Evolutionary conservation across 2,888 invertebrate genomes (phyloP).

Genomic region (Timandra comae): DNA sequence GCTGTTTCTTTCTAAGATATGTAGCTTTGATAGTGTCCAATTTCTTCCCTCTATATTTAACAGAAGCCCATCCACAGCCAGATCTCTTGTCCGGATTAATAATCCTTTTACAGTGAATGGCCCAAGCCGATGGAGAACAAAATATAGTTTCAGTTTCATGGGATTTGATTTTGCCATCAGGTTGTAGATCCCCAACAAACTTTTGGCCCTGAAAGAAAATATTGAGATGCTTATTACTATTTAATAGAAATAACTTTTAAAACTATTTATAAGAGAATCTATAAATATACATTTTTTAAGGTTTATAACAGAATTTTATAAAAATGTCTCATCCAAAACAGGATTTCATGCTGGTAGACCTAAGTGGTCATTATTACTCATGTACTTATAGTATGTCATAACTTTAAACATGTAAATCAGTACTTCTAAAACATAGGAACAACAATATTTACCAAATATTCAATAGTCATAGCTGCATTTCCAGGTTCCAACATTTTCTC

Average conservation of each 20-base stretch:
- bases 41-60: constrained; percentile 91
- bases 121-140: constrained; percentile 94
- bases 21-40: constrained; percentile 91
- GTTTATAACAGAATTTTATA: too few species aligned
- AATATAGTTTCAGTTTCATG: constrained; percentile 92
- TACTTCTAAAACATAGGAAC: too few species aligned
- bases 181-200: constrained; percentile 90
- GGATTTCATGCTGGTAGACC: too few species aligned
- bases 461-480: constrained; percentile 89
- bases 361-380: too few species aligned
- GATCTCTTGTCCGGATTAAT: constrained; percentile 95
- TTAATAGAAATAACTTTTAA: too few species aligned
- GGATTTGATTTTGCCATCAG: constrained; percentile 92
- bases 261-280: too few species aligned
- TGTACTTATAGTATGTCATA: too few species aligned
- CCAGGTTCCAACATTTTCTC: constrained; percentile 91
- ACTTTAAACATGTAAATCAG: too few species aligned
- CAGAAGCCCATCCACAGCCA: constrained; percentile 95
- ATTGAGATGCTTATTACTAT: too few species aligned
- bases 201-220: constrained; percentile 83
- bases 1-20: constrained; percentile 84
- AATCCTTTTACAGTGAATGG: constrained; percentile 92
- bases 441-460: constrained; percentile 94
- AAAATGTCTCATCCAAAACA: too few species aligned
- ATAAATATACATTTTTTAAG: too few species aligned